These are phyloP conservation scores for Parnassius apollo DNA, from an alignment of 2,888 invertebrate species.

Conservation along the genomic window DNA sequence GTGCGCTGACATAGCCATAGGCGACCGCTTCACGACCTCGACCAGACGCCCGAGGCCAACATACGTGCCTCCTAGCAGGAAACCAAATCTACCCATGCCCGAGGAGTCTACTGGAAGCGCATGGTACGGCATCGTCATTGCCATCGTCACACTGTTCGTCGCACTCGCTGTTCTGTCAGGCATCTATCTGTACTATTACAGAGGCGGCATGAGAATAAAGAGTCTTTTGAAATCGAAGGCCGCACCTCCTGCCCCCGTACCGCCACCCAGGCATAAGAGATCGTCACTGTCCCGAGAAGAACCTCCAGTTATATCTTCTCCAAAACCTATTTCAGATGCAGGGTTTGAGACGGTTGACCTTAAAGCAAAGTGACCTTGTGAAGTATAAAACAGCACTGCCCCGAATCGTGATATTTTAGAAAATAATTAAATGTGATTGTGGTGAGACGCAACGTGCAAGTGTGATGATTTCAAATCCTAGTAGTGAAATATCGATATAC, in stretches of 20 bases:
- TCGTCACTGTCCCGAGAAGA: constrained; percentile 63
- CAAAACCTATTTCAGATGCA: constrained; percentile 66
- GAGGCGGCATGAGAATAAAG: constrained; percentile 85
- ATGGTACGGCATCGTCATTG: constrained; percentile 81
- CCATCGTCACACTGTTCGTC: constrained; percentile 84
- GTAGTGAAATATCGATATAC: too few relatives aligned
- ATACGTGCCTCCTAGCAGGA: constrained; percentile 66
- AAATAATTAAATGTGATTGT: neutral
- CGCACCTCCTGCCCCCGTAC: constrained; percentile 59
- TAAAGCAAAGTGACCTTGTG: constrained; percentile 33
- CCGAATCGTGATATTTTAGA: constrained; percentile 37
- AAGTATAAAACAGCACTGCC: constrained; percentile 39
- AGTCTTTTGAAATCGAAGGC: constrained; percentile 78
- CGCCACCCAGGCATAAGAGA: constrained; percentile 71
- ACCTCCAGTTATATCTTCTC: constrained; percentile 59
- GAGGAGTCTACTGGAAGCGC: constrained; percentile 70
- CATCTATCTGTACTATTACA: constrained; percentile 88
- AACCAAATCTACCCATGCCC: constrained; percentile 65
- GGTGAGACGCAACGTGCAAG: neutral
- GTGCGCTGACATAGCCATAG: constrained; percentile 90
- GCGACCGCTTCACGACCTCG: constrained; percentile 73
- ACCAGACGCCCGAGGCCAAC: constrained; percentile 70
- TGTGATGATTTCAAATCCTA: neutral
- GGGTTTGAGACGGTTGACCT: constrained; percentile 75
- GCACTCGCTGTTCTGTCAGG: constrained; percentile 84